phyloP scores from a whole-genome alignment of 2,797 vertebrate genomes.

The Geotrypetes seraphini region DNA sequence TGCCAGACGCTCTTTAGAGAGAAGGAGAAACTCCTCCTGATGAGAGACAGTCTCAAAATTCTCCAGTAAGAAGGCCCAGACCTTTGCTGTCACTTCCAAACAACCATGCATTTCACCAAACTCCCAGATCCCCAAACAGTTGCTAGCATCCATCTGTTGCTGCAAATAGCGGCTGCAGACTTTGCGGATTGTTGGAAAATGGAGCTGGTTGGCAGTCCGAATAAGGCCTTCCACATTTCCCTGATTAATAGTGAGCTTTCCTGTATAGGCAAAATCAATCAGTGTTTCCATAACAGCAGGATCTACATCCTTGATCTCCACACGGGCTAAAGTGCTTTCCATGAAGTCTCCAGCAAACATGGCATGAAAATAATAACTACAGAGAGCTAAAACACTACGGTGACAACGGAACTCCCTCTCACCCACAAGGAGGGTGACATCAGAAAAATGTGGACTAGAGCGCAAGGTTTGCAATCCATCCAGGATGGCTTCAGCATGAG shows the following conservation, averaged over 20 bases:
- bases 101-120: conserved; percentile 87
- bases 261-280: conserved; percentile 88
- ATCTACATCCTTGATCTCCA: conserved; percentile 81
- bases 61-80: conserved; percentile 83
- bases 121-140: conserved; percentile 91
- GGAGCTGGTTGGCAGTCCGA: conserved; percentile 72
- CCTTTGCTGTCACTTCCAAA: conserved; percentile 83
- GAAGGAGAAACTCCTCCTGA: conserved; percentile 80
- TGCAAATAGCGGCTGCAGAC: conserved; percentile 90
- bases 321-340: conserved; percentile 79
- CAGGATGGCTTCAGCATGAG: conserved; percentile 79
- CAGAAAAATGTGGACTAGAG: conserved; percentile 73
- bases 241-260: conserved; percentile 88
- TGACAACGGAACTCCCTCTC: conserved; percentile 84
- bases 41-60: conserved; percentile 82
- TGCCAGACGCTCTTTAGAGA: conserved; percentile 66
- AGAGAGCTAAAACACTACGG: conserved; percentile 80
- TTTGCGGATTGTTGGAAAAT: conserved; percentile 78
- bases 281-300: conserved; percentile 57
- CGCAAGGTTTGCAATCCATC: conserved; percentile 77
- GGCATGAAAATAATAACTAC: conserved; percentile 83
- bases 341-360: conserved; percentile 91
- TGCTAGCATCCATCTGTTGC: conserved; percentile 87
- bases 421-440: conserved; percentile 70
- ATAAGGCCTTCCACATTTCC: conserved; percentile 82